These are phyloP conservation scores for Sepiola atlantica DNA, from an alignment of 2,888 invertebrate genomes.

Conservation along the genomic window DNA sequence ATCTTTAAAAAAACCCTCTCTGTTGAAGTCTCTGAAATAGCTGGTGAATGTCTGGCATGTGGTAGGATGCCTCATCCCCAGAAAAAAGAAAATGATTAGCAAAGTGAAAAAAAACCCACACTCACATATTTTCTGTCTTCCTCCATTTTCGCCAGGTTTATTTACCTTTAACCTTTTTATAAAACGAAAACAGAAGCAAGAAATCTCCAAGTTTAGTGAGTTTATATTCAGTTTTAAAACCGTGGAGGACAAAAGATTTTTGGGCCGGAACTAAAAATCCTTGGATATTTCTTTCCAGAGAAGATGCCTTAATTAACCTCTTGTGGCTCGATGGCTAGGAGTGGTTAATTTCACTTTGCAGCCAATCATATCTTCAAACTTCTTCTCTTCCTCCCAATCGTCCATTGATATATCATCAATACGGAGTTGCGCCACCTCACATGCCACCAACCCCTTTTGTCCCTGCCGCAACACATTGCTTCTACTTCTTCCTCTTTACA, in stretches of 20 bases:
- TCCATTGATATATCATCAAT: too few species aligned
- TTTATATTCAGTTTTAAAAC: not conserved
- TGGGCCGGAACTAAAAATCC: not conserved
- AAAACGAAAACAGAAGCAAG: not conserved
- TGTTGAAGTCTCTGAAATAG: too few species aligned
- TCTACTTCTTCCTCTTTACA: too few species aligned
- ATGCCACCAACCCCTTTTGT: too few species aligned
- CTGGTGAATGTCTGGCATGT: too few species aligned
- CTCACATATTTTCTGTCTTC: not conserved
- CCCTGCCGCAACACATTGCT: too few species aligned
- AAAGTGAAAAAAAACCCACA: too few species aligned
- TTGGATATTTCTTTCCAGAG: conserved; percentile 23
- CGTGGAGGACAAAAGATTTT: not conserved
- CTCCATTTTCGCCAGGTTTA: not conserved
- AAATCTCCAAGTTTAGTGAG: not conserved
- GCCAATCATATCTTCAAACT: not conserved
- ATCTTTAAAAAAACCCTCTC: too few species aligned
- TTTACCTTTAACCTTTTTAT: too few species aligned
- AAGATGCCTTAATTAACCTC: conserved; percentile 32
- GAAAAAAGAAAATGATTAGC: too few species aligned
- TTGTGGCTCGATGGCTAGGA: conserved; percentile 7
- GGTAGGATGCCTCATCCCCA: too few species aligned
- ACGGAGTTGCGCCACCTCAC: too few species aligned
- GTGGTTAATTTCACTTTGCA: not conserved
- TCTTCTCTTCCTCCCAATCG: not conserved